Evolutionary conservation across 2,797 vertebrate species (phyloP).

Genomic region (Etheostoma perlongum): DNA sequence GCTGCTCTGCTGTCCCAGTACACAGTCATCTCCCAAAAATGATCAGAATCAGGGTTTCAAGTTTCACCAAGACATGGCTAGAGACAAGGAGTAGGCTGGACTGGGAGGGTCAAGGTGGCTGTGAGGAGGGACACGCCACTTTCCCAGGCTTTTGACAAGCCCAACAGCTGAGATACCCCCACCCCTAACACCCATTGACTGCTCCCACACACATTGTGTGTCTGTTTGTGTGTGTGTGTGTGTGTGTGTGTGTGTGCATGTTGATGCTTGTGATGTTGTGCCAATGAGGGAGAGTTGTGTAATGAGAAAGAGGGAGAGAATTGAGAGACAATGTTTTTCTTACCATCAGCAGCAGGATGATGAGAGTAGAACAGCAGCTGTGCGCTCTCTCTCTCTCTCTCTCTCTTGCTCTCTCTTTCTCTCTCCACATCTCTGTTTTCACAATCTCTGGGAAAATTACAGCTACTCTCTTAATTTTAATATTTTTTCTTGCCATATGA

Average conservation of each 20-base stretch:
- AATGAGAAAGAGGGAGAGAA: slow-evolving; percentile 80
- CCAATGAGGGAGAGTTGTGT: slow-evolving; percentile 84
- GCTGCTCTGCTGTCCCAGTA: slow-evolving; percentile 45
- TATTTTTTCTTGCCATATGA: neutral
- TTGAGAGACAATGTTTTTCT: slow-evolving; percentile 69
- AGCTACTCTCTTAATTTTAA: neutral
- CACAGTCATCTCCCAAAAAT: slow-evolving; percentile 70
- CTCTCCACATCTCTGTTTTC: slow-evolving; percentile 1
- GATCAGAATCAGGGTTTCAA: slow-evolving; percentile 70
- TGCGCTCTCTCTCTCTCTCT: neutral
- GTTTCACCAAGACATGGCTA: slow-evolving; percentile 59
- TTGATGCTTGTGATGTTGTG: slow-evolving; percentile 83
- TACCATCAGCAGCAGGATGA: slow-evolving; percentile 62
- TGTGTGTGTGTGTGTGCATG: slow-evolving; percentile 8
- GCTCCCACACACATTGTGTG: slow-evolving; percentile 70
- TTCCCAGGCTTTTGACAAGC: slow-evolving; percentile 84
- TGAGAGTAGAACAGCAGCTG: slow-evolving; percentile 66
- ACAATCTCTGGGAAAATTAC: neutral
- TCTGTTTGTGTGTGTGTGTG: slow-evolving; percentile 26
- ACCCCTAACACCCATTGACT: slow-evolving; percentile 48
- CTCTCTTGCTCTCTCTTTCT: neutral
- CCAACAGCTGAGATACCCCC: slow-evolving; percentile 82
- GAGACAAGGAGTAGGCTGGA: slow-evolving; percentile 25
- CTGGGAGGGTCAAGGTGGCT: slow-evolving; percentile 18
- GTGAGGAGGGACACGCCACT: slow-evolving; percentile 60